These are phyloP conservation scores for Acomys russatus DNA, from an alignment of 2,797 vertebrate genomes.

Conservation along the genomic window DNA sequence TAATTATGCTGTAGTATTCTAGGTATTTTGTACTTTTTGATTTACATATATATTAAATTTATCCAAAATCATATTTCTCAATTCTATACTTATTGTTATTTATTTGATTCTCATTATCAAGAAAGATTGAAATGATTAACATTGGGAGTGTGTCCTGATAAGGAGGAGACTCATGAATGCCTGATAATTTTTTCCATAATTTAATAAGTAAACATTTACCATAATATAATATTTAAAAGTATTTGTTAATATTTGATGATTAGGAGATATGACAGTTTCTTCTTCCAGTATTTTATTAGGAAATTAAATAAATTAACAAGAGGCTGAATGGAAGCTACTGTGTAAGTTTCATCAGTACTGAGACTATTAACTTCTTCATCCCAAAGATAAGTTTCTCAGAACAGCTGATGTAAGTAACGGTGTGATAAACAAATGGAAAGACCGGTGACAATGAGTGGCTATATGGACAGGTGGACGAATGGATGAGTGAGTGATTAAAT, in stretches of 20 bases:
- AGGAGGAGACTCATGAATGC: not conserved
- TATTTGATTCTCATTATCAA: slow-evolving; percentile 54
- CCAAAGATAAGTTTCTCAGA: not conserved
- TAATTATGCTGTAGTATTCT: slow-evolving; percentile 15
- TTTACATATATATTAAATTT: slow-evolving; percentile 50
- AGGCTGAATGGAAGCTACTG: not conserved
- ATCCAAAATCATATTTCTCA: not conserved
- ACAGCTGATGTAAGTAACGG: not conserved
- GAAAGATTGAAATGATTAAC: not conserved
- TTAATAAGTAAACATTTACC: slow-evolving; percentile 41
- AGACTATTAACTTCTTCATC: not conserved
- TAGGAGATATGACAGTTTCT: not conserved
- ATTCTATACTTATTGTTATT: not conserved
- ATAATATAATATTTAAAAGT: not conserved
- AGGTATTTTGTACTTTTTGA: not conserved
- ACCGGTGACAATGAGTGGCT: not conserved
- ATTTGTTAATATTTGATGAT: slow-evolving; percentile 19
- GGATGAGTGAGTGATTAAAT: not conserved
- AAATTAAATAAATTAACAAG: slow-evolving; percentile 45
- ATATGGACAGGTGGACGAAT: not conserved
- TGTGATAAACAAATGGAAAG: not conserved
- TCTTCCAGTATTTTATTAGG: not conserved
- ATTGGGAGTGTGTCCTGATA: not conserved
- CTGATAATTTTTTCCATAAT: not conserved
- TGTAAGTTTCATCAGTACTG: not conserved